Evolutionary conservation across 2,797 vertebrate genomes (phyloP), one percentile per base, ranked within the genome.

Genomic region (Galagoides demidoff): DNA sequence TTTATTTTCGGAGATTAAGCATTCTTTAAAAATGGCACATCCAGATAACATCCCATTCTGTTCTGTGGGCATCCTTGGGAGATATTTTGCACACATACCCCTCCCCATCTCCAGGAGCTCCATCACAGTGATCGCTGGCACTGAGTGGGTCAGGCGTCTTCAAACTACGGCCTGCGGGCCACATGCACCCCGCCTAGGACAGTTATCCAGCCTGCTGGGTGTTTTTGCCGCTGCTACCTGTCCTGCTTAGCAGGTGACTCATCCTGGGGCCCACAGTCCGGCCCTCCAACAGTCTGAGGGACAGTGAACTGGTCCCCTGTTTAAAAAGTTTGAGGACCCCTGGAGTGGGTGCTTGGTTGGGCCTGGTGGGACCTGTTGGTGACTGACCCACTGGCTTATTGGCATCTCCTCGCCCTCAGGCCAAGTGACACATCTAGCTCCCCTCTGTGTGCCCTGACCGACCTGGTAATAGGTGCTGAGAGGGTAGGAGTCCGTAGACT

Each of bases 101-200:
- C 16, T 25, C 31, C 43, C 7, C 0, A 0, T 13, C 20, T 27
- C 49, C 12, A 14, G 43, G 43, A 37, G 17, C 55, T 68, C 78
- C 25, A 1, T 52, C 2, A 0, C 2, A 0, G 2, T 43, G 77
- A 34, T 63, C 31, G 31, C 1, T 22, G 11, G 6, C 5, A 2
- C 8, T 16, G n/a, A 7, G 7, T 39, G 25, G 66, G 16, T 39
- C 39, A 39, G 39, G 39, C 39, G 5, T 39, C 39, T 39, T 39
- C 39, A 39, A 39, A 39, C 39, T 39, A 39, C 5, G 39, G 39
- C 39, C 39, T 39, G 5, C 5, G 39, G 5, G 39, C 39, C 39
- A 39, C 5, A 39, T 39, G 39, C 39, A 39, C 5, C 39, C 5
- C 6, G 39, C 39, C 39, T 39, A 39, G 39, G 39, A 39, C 39